Base-by-base conservation (phyloP, 1,140 invertebrate genomes). In the Drosophila hydei region DNA sequence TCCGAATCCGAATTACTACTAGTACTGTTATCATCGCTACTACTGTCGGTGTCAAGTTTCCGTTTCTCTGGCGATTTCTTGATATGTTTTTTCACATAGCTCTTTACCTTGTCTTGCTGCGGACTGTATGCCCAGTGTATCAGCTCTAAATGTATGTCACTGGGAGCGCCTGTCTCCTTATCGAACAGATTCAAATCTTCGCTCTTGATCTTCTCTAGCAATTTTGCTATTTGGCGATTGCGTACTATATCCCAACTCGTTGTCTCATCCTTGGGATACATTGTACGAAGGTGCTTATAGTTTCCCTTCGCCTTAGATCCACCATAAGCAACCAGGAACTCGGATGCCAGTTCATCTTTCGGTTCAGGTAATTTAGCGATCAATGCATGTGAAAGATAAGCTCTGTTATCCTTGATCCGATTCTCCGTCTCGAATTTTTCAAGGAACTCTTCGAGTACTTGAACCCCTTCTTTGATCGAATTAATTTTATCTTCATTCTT, bases 41-140 rank as follows among this genome's bases (percentile, higher is more conserved):
- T 87, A 21, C 65, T 75, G 12, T 50, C 65, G 43, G 69, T 83
- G 6, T 70, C 68, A 30, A 64, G 18, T 43, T 91, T 91, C 8
- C 90, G 89, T 58, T 91, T 91, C 48, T 81, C 77, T 8, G 77
- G 69, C 0, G 77, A 70, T 59, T 85, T 90, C 62, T 76, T 81
- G 50, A 59, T 54, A 51, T 80, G 45, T 21, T 88, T 87, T 0
- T 78, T 79, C n/a, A 75, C 69, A 63, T 77, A 84, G 16, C 69
- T 63, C 68, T 93, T 93, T 1, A 93, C 88, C 78, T 92, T 93
- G 56, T 91, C 92, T 27, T 92, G 92, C 59, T 93, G 92, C 6
- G 94, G 94, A 56, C 94, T 94, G 78, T 95, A 95, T 0, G 94
- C 94, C 94, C 94, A 95, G 16, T 94, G 83, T 61, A 95, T 92